A percentile compares a stretch with the other conserved stretches of the same genome.
These are phyloP conservation scores for Acanthornis magna DNA, from an alignment of 2,797 vertebrate genomes.

Conservation along the genomic window DNA sequence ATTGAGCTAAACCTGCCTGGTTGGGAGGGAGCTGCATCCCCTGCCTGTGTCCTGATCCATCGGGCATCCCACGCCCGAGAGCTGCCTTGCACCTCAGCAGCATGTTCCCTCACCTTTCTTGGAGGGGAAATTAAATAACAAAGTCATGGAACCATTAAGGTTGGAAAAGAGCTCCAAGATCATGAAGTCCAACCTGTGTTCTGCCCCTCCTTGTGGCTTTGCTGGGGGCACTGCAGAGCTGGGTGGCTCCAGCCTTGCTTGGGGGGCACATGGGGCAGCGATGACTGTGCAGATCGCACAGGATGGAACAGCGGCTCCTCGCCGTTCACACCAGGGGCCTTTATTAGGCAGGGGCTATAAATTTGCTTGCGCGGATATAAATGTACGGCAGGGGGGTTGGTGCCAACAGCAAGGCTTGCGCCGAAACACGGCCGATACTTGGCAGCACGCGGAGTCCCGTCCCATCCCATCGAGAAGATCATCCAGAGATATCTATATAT, in stretches of 20 bases:
- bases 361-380: neutral
- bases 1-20: neutral
- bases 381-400: neutral
- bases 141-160: neutral
- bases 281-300: neutral
- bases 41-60: accelerated
- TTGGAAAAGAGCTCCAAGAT: neutral
- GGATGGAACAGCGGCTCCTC: neutral
- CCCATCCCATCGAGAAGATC: neutral
- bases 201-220: neutral
- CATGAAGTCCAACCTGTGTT: neutral
- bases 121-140: neutral
- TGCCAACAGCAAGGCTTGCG: neutral
- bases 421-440: neutral
- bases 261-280: neutral
- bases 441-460: constrained; percentile 56
- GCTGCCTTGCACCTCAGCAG: accelerated
- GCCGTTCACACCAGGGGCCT: neutral
- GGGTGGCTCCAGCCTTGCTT: neutral
- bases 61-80: accelerated
- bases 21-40: neutral
- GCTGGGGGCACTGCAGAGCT: neutral
- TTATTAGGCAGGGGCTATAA: constrained; percentile 23
- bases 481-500: neutral
- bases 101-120: neutral